Conservation (phyloP, 2,797 vertebrate genomes). For the Karalla daura region DNA sequence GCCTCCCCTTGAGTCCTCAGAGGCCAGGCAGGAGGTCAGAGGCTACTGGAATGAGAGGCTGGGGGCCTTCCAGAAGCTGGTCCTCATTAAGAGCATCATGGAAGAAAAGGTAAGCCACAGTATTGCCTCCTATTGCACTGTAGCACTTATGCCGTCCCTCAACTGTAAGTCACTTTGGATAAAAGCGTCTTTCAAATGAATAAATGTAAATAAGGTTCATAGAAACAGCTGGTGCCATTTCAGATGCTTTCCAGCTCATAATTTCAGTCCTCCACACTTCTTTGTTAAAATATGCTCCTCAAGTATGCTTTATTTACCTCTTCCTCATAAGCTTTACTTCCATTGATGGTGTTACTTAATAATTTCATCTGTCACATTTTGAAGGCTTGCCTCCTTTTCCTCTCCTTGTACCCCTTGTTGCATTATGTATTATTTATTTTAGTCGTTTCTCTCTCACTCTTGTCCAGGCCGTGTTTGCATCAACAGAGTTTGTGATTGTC, state of each 20-base stretch:
- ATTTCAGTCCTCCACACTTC: not conserved
- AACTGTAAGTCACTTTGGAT: too few relatives aligned
- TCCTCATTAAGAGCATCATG: slow-evolving; percentile 86
- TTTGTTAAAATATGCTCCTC: not conserved
- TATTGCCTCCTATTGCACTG: too few relatives aligned
- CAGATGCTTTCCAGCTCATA: not conserved
- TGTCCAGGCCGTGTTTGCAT: slow-evolving; percentile 83
- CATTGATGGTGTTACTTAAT: not conserved
- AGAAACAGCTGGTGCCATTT: not conserved
- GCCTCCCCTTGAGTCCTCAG: slow-evolving; percentile 18
- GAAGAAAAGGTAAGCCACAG: slow-evolving; percentile 86
- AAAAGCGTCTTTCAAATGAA: not conserved
- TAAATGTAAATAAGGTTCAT: too few relatives aligned
- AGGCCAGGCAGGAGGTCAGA: slow-evolving; percentile 29
- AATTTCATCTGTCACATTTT: slow-evolving; percentile 2
- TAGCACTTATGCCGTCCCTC: too few relatives aligned
- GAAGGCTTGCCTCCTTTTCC: not conserved
- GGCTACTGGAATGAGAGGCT: slow-evolving; percentile 76
- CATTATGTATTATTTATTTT: not conserved
- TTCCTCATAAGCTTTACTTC: not conserved
- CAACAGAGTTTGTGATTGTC: slow-evolving; percentile 87
- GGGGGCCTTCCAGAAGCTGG: slow-evolving; percentile 85
- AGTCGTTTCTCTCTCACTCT: not conserved
- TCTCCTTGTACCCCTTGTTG: not conserved
- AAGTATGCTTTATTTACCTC: not conserved